Evolutionary conservation across 2,113 vertebrate species (phyloP), one percentile per base, ranked within the genome.

Genomic region (Oxyura jamaicensis): DNA sequence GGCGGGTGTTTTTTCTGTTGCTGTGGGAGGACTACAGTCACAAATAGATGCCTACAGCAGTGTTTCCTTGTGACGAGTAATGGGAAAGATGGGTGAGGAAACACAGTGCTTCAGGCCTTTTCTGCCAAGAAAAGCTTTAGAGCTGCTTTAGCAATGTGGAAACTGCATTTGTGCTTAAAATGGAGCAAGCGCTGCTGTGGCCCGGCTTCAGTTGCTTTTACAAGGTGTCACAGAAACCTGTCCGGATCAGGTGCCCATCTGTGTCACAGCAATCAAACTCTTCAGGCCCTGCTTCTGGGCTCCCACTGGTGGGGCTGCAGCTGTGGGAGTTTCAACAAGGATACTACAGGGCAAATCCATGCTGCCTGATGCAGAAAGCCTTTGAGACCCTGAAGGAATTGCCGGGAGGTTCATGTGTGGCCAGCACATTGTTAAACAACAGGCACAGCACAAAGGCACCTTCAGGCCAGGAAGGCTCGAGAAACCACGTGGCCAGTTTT

Each of bases 401-500:
- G 50, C 39, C 41, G 44, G 63, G 71, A 69, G 21, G 65, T 50
- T 21, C 3, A 1, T 72, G 5, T 79, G 16, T 42, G 42, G 87
- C 29, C 58, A 83, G 46, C 7, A 1, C 10, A 8, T 19, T 3
- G 56, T 79, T 83, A 52, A 82, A 33, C 3, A 60, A 31, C n/a
- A 65, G 28, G 41, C 18, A 9, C 0, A 1, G 15, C 44, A 16
- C 44, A 76, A 87, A 52, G 2, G 14, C 15, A 41, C 31, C 63
- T 68, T 73, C 42, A 80, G 80, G 50, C 23, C 68, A 28, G 10
- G 11, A 2, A 28, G 33, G 26, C 48, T 50, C 20, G 6, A 80
- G 42, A 46, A 83, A 39, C 11, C 44, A 33, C 0, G 0, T 0
- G 31, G 41, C 28, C 0, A 4, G 29, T 44, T 77, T 63, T 46